Percentiles rank a stretch among this genome's conserved stretches.
These are phyloP conservation scores for Cosmia trapezina DNA, from an alignment of 2,888 invertebrate species.

Conservation along the genomic window DNA sequence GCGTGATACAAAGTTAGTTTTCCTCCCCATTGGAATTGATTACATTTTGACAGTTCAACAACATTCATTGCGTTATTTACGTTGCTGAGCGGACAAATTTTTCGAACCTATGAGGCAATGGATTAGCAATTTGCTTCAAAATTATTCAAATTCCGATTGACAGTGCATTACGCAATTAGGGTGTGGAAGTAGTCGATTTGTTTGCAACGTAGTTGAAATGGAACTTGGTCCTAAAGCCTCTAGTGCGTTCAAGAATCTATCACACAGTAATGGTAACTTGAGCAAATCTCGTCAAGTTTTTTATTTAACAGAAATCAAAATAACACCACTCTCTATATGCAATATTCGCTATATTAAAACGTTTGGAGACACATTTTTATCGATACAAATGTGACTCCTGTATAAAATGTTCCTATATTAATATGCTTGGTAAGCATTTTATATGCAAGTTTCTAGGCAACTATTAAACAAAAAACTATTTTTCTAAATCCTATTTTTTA, in stretches of 20 bases:
- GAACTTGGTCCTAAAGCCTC: conserved; percentile 11
- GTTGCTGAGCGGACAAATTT: no score
- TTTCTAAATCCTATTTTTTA: conserved; percentile 15
- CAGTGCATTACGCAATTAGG: no score
- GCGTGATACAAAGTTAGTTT: no score
- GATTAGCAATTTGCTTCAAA: no score
- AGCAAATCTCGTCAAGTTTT: conserved; percentile 49
- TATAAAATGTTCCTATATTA: conserved; percentile 26
- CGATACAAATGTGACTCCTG: conserved; percentile 1
- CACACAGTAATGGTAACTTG: conserved; percentile 45
- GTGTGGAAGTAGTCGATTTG: not conserved
- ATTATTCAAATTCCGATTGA: no score
- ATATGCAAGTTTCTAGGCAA: conserved; percentile 26
- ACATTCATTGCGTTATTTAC: no score
- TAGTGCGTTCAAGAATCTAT: conserved; percentile 21
- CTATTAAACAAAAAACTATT: conserved; percentile 27
- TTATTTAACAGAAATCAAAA: conserved; percentile 13
- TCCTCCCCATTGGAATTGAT: no score
- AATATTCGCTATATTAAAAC: conserved; percentile 8
- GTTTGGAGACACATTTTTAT: conserved; percentile 7
- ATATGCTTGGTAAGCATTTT: conserved; percentile 21
- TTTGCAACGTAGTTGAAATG: conserved; percentile 1
- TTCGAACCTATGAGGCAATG: no score
- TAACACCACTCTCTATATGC: not conserved
- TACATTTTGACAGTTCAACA: no score